phyloP scores from a whole-genome alignment of 2,797 vertebrate species.

The Falco peregrinus region DNA sequence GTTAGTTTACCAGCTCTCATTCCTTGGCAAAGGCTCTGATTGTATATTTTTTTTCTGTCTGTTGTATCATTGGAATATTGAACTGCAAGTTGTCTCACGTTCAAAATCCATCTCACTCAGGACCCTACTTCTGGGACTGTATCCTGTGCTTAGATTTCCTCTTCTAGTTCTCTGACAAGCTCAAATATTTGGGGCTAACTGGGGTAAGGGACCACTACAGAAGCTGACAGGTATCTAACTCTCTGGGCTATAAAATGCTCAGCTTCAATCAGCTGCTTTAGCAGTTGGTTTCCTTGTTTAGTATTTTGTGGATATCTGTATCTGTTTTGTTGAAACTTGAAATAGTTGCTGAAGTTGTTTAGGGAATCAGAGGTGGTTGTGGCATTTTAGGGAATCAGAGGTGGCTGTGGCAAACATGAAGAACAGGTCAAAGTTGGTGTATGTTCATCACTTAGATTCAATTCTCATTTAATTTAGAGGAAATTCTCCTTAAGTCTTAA shows the following conservation, averaged over 20 bases:
- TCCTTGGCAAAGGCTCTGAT: neutral
- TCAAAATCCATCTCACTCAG: neutral
- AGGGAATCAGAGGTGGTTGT: neutral
- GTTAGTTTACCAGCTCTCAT: neutral
- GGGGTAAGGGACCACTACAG: neutral
- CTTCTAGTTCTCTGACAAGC: neutral
- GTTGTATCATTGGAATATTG: neutral
- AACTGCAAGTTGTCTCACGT: accelerated
- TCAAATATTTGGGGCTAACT: neutral
- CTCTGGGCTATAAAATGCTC: neutral
- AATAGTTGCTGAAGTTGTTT: neutral
- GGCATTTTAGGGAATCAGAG: neutral
- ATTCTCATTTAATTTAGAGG: neutral
- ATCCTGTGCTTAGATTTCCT: neutral
- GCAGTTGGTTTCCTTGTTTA: neutral
- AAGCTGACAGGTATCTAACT: neutral
- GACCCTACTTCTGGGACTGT: neutral
- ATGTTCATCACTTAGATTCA: neutral
- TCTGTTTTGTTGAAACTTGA: neutral
- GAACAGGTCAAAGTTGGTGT: neutral
- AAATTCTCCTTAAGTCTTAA: neutral
- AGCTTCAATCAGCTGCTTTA: neutral
- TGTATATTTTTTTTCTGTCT: neutral
- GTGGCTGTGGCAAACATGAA: neutral
- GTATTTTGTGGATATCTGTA: neutral